phyloP scores from a whole-genome alignment of 1,140 invertebrate species.

The Drosophila nikananu region DNA sequence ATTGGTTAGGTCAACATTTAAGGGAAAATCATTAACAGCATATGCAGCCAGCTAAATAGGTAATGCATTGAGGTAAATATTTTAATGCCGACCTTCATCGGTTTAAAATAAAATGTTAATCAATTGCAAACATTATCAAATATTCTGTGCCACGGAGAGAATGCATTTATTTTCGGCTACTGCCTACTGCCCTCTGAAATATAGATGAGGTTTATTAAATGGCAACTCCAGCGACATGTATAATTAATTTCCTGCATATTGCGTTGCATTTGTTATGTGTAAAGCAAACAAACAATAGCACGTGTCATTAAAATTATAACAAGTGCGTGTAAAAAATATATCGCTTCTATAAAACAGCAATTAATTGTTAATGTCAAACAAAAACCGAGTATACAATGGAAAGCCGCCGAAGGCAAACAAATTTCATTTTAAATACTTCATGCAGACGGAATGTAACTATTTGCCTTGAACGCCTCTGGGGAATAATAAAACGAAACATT shows the following conservation, averaged over 20 bases:
- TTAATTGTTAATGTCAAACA: conserved; percentile 52
- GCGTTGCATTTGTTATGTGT: conserved; percentile 37
- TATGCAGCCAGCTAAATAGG: not conserved
- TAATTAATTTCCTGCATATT: conserved; percentile 38
- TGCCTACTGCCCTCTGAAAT: conserved; percentile 1
- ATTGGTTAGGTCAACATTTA: conserved; percentile 17
- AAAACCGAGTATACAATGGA: conserved; percentile 1
- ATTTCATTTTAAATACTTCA: conserved; percentile 22
- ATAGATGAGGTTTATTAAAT: conserved; percentile 44
- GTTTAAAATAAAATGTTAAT: conserved; percentile 7
- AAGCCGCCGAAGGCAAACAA: conserved; percentile 11
- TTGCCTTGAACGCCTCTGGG: conserved; percentile 3
- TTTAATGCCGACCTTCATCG: not conserved
- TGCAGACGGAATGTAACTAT: conserved; percentile 25
- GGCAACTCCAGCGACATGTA: conserved; percentile 28
- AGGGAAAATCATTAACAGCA: not conserved
- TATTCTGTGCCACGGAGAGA: conserved; percentile 11
- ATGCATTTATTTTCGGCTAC: conserved; percentile 6
- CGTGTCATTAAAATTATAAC: conserved; percentile 38
- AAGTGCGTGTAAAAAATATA: conserved; percentile 18
- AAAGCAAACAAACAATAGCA: conserved; percentile 38
- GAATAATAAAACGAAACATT: conserved; percentile 36
- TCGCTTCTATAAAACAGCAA: conserved; percentile 34
- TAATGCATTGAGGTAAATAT: not conserved
- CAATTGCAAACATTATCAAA: conserved; percentile 12